Evolutionary conservation across 2,888 invertebrate genomes (phyloP).

Genomic region (Rhagium mordax): DNA sequence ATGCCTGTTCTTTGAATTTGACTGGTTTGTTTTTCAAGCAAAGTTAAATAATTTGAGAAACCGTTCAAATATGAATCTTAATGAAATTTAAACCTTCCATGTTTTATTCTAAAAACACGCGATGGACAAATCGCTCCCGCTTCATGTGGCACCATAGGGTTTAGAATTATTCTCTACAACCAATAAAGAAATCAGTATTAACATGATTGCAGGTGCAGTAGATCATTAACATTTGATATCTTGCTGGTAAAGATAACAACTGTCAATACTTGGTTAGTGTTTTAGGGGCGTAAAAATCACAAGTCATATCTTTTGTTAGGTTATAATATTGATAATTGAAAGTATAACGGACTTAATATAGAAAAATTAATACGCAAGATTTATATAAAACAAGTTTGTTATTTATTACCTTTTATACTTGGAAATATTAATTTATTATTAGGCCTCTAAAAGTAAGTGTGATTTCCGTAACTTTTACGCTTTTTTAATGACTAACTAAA

Average conservation of each 20-base stretch:
- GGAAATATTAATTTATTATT: slow-evolving; percentile 53
- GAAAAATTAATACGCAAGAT: slow-evolving; percentile 8
- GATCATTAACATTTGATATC: not conserved
- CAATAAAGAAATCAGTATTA: not conserved
- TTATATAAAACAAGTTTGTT: slow-evolving; percentile 41
- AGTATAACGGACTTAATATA: slow-evolving; percentile 6
- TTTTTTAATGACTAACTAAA: slow-evolving; percentile 49
- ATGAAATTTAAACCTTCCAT: too few relatives aligned
- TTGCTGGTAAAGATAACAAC: not conserved
- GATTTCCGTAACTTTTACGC: slow-evolving; percentile 43
- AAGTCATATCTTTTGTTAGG: not conserved
- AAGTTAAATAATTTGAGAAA: too few relatives aligned
- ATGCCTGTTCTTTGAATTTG: too few relatives aligned
- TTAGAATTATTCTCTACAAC: not conserved
- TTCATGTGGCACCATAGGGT: too few relatives aligned
- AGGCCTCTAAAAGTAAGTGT: slow-evolving; percentile 45
- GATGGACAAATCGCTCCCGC: too few relatives aligned
- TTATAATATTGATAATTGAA: not conserved
- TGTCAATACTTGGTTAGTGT: not conserved
- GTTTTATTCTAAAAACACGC: too few relatives aligned
- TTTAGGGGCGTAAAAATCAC: not conserved
- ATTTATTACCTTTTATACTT: slow-evolving; percentile 57
- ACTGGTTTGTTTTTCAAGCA: too few relatives aligned
- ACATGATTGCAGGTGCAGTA: not conserved
- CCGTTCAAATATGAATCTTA: too few relatives aligned